Conservation (phyloP, 2,888 invertebrate genomes). For the Eristalis tenax region DNA sequence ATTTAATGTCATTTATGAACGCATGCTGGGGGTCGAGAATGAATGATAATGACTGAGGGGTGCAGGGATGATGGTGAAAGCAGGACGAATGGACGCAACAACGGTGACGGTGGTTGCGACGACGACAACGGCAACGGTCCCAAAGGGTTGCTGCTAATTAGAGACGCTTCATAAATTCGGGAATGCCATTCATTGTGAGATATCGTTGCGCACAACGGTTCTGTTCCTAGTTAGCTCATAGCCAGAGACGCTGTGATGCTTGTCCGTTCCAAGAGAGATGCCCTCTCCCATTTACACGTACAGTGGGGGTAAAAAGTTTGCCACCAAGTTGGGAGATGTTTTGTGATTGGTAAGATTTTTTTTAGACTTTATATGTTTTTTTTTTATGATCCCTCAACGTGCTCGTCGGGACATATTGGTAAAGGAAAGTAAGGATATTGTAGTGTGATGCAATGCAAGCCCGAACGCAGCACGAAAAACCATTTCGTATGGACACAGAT, state of each 20-base stretch:
- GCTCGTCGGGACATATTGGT: no score
- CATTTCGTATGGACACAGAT: no score
- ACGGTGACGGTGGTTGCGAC: slow-evolving; percentile 4
- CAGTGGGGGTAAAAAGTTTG: slow-evolving; percentile 16
- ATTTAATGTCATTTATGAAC: slow-evolving; percentile 57
- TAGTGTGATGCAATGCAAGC: no score
- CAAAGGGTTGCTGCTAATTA: slow-evolving; percentile 69
- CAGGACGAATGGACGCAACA: not conserved
- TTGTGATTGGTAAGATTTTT: no score
- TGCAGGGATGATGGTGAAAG: not conserved
- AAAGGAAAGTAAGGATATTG: no score
- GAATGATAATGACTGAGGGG: not conserved
- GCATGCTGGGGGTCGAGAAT: slow-evolving; percentile 19
- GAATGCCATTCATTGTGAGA: slow-evolving; percentile 65
- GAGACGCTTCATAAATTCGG: slow-evolving; percentile 71
- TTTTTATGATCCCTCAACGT: no score
- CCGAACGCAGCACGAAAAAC: no score
- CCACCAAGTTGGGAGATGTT: not conserved
- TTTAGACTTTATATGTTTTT: no score
- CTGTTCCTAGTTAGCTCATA: slow-evolving; percentile 9
- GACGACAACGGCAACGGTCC: slow-evolving; percentile 25
- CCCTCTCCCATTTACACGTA: slow-evolving; percentile 24
- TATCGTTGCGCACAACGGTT: slow-evolving; percentile 58
- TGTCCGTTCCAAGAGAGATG: slow-evolving; percentile 56
- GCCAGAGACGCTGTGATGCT: slow-evolving; percentile 47